Evolutionary conservation across 2,888 invertebrate genomes (phyloP).

Genomic region (Cataglyphis rosenhaueri): DNA sequence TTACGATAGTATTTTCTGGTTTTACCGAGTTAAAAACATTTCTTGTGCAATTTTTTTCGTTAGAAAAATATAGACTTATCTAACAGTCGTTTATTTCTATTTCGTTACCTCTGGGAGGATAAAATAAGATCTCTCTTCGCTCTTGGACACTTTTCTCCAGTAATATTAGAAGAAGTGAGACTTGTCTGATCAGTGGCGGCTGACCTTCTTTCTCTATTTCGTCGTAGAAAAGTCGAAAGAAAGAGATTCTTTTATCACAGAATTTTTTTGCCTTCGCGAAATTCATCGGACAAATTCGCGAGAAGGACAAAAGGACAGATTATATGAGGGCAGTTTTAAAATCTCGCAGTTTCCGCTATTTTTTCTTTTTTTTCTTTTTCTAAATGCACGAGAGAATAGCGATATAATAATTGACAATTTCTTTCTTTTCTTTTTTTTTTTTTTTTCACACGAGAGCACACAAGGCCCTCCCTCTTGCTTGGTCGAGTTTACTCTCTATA

Average conservation of each 20-base stretch:
- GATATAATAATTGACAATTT: constrained; percentile 68
- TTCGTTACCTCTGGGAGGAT: background rate
- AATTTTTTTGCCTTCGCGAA: constrained; percentile 65
- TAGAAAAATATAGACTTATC: background rate
- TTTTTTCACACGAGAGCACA: constrained; percentile 41
- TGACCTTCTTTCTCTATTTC: background rate
- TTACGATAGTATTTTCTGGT: background rate
- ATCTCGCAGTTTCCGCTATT: background rate
- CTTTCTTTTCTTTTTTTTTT: background rate
- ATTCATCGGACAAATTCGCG: constrained; percentile 46
- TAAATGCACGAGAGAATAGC: constrained; percentile 34
- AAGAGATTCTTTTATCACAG: constrained; percentile 80
- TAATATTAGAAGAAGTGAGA: constrained; percentile 10
- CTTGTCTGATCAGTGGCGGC: background rate
- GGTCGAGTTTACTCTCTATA: constrained; percentile 30
- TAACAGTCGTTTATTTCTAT: background rate
- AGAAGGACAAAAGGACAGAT: constrained; percentile 53
- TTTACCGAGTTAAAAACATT: background rate
- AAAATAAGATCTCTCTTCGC: background rate
- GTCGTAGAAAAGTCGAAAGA: constrained; percentile 57
- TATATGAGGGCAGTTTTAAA: constrained; percentile 41
- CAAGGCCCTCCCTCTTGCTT: background rate
- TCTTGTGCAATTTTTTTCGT: background rate
- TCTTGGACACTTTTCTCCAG: background rate
- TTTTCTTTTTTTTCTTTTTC: background rate